Evolutionary conservation across 92 coral and sea anemone species (phyloP), one percentile per base, ranked within the genome.

Genomic region (Scolanthus callimorphus): DNA sequence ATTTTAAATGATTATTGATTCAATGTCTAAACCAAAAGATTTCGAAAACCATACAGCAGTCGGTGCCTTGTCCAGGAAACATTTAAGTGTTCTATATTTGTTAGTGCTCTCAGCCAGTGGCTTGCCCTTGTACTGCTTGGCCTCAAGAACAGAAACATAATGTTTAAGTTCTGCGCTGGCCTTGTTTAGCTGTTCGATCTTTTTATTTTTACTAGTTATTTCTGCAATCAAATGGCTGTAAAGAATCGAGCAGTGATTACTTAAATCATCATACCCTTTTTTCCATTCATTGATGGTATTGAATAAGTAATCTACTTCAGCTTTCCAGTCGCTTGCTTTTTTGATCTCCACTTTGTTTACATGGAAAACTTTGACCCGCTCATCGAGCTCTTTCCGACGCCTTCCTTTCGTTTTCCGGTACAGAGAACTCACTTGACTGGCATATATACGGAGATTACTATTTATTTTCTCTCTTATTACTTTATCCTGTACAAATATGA

Each of bases 41-140:
- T 49, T 58, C n/a, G 78, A 29, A 60, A 85, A 85, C 86, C 86
- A 85, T 47, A 85, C 74, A 6, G 86, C 86, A 57, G 63, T 67
- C 70, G 62, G 74, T 38, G 91, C 91, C 46, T 70, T 69, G 51
- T 77, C 47, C 19, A 74, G 29, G 63, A 71, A 78, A 56, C 39
- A 65, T 65, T 68, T 74, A 21, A 79, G 54, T 51, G 85, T 85
- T 63, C 86, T 79, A 19, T 37, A 55, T 59, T 82, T 82, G 49
- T 76, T 69, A 59, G 56, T 71, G 38, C 57, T 53, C 55, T 60
- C 28, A 30, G 67, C 63, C 48, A 82, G 11, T 43, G 76, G 73
- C 20, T 81, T 67, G 10, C 86, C 81, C 52, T 74, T 63, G 60
- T 69, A 76, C 2, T 20, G 28, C 23, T 43, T 19, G 21, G 37